phyloP scores from a whole-genome alignment of 2,888 invertebrate genomes.

The Monoplex corrugatus region DNA sequence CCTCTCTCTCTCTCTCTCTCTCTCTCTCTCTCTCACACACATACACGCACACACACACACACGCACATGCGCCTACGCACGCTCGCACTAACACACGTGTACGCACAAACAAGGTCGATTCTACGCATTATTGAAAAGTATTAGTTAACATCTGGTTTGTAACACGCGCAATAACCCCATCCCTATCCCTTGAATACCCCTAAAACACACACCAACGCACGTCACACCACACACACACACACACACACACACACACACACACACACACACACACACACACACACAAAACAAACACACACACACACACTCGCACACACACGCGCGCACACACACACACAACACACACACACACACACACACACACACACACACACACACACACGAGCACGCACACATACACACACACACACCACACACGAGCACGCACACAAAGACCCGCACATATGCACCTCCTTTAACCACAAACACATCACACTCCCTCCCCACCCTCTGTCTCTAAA shows the following conservation, averaged over 20 bases:
- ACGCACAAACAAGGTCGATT: not conserved
- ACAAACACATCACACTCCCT: not conserved
- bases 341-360: not conserved
- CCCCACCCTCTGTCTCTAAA: not conserved
- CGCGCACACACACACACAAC: not conserved
- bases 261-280: not conserved
- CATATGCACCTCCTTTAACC: not conserved
- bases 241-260: not conserved
- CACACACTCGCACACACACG: not conserved
- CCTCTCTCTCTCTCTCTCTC: conserved; percentile 16
- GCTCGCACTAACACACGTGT: not conserved
- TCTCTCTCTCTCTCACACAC: not conserved
- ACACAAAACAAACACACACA: not conserved
- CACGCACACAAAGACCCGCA: not conserved
- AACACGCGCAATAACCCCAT: too few relatives aligned
- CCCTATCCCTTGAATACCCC: too few relatives aligned
- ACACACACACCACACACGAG: not conserved
- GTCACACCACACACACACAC: not conserved
- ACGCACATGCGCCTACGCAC: not conserved
- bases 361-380: conserved; percentile 11
- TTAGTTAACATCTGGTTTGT: too few relatives aligned
- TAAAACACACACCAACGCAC: not conserved
- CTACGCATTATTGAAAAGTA: too few relatives aligned
- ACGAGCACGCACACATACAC: not conserved
- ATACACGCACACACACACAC: not conserved